These are phyloP conservation scores for Odocoileus virginianus DNA, from an alignment of 2,113 vertebrate species.

Conservation along the genomic window DNA sequence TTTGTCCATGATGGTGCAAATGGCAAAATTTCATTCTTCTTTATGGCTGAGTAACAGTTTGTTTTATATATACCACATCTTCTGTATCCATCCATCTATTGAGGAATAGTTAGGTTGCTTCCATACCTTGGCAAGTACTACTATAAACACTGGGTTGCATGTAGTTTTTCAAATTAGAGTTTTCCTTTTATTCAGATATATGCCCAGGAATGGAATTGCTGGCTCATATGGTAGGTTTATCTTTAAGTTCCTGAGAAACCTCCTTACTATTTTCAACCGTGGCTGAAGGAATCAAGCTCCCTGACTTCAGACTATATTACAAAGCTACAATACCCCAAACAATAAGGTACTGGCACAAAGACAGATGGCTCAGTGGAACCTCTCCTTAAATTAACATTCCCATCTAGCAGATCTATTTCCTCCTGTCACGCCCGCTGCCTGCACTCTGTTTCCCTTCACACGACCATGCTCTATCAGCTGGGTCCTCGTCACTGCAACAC, in stretches of 20 bases:
- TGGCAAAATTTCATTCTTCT: not conserved
- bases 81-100: not conserved
- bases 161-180: not conserved
- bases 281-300: not conserved
- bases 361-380: not conserved
- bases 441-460: not conserved
- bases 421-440: not conserved
- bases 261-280: not conserved
- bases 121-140: not conserved
- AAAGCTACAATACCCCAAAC: not conserved
- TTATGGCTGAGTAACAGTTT: not conserved
- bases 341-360: not conserved
- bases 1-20: not conserved
- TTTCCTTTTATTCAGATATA: not conserved
- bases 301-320: not conserved
- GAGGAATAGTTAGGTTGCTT: not conserved
- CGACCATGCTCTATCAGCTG: fast-evolving
- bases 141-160: not conserved
- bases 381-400: not conserved
- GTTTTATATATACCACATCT: not conserved
- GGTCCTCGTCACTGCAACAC: not conserved
- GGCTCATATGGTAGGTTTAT: not conserved
- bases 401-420: not conserved
- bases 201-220: not conserved
- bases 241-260: not conserved